Evolutionary conservation across 2,113 vertebrate genomes (phyloP).

Genomic region (Panthera leo): DNA sequence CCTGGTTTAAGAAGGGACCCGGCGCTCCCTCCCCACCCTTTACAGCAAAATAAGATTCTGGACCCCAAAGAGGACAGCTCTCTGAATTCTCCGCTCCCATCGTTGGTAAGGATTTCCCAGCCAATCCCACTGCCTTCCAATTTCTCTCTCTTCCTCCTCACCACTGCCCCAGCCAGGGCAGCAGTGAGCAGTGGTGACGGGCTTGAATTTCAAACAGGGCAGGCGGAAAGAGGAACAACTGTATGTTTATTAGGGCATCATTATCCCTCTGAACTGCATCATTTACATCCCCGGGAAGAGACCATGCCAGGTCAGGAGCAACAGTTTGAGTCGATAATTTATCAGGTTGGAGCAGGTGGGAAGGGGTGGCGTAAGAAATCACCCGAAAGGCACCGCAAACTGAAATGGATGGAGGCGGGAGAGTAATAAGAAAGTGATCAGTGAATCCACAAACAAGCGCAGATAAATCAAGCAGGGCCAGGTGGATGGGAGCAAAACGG

Average conservation of each 20-base stretch:
- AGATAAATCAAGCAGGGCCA: conserved; percentile 79
- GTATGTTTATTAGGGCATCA: conserved; percentile 83
- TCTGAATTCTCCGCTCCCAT: neutral
- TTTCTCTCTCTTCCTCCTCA: neutral
- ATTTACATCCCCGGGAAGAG: conserved; percentile 83
- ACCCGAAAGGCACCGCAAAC: conserved; percentile 71
- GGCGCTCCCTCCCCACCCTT: neutral
- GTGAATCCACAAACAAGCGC: conserved; percentile 79
- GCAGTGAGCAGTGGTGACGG: neutral
- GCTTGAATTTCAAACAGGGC: conserved; percentile 49
- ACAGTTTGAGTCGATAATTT: conserved; percentile 80
- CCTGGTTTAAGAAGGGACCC: neutral
- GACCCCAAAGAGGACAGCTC: neutral
- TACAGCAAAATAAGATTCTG: neutral
- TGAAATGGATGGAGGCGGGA: conserved; percentile 82
- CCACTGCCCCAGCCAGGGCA: neutral
- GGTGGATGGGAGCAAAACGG: conserved; percentile 48
- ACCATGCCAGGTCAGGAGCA: conserved; percentile 82
- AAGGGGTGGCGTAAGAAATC: conserved; percentile 76
- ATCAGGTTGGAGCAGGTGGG: conserved; percentile 84
- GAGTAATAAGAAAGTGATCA: conserved; percentile 86
- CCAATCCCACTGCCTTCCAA: neutral
- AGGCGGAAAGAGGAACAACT: conserved; percentile 64
- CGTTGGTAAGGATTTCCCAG: neutral
- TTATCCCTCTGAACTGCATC: conserved; percentile 76